A percentile compares a stretch with the other conserved stretches of the same genome.
Evolutionary conservation across 2,888 invertebrate species (phyloP).

Genomic region (Hirudinaria manillensis): DNA sequence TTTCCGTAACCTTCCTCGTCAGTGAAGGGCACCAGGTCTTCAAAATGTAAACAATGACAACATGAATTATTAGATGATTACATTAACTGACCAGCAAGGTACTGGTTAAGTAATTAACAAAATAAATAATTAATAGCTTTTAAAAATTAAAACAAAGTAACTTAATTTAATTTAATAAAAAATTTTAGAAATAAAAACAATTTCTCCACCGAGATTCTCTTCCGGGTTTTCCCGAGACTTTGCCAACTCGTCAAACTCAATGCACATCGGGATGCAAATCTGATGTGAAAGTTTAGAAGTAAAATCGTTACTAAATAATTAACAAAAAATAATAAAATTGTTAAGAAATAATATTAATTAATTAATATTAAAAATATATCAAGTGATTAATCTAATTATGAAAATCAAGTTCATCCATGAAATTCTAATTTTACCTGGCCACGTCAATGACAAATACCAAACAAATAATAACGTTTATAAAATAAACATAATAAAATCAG

Average conservation of each 20-base stretch:
- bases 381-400: too few relatives aligned
- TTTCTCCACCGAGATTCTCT: constrained; percentile 55
- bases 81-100: not conserved
- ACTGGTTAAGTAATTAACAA: not conserved
- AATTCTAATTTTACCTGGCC: too few relatives aligned
- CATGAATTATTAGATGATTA: not conserved
- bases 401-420: too few relatives aligned
- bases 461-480: too few relatives aligned
- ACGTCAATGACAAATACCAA: too few relatives aligned
- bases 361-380: not conserved
- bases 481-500: too few relatives aligned
- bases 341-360: not conserved
- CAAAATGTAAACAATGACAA: not conserved
- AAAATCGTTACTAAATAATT: not conserved
- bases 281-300: constrained; percentile 45
- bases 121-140: not conserved
- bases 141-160: not conserved
- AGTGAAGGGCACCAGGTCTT: constrained; percentile 80
- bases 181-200: not conserved
- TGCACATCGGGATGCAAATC: constrained; percentile 90
- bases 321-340: not conserved
- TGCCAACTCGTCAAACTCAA: constrained; percentile 90
- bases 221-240: constrained; percentile 82
- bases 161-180: not conserved
- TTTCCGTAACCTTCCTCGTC: constrained; percentile 99